Evolutionary conservation across 2,113 vertebrate species (phyloP).

Genomic region (Pelecanoides urinatrix): DNA sequence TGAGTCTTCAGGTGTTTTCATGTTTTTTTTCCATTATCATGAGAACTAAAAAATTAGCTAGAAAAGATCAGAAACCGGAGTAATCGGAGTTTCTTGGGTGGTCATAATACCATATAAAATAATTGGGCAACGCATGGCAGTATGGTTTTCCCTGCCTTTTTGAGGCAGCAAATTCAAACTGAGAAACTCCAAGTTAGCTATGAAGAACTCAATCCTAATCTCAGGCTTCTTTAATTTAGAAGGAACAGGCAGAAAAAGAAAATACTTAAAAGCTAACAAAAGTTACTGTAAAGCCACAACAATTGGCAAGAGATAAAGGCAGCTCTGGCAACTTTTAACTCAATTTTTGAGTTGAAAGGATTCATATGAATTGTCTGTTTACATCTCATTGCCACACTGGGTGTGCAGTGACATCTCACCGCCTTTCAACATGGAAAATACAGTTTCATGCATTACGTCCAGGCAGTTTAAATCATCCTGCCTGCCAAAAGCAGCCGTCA

Average conservation of each 20-base stretch:
- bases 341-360: not conserved
- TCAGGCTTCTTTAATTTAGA: not conserved
- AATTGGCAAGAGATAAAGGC: not conserved
- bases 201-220: not conserved
- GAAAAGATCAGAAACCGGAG: not conserved
- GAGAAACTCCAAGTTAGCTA: not conserved
- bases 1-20: not conserved
- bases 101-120: not conserved
- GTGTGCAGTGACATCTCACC: not conserved
- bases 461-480: not conserved
- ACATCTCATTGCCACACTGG: not conserved
- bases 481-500: not conserved
- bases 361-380: not conserved
- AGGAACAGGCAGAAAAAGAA: not conserved
- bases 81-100: not conserved
- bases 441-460: not conserved
- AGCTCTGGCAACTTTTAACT: not conserved
- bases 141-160: not conserved
- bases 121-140: not conserved
- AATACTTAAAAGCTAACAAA: not conserved
- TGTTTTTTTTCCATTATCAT: not conserved
- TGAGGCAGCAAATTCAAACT: not conserved
- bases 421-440: conserved; percentile 20
- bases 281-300: not conserved
- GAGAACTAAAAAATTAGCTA: not conserved